phyloP scores from a whole-genome alignment of 2,113 vertebrate species.

The Anguilla rostrata region DNA sequence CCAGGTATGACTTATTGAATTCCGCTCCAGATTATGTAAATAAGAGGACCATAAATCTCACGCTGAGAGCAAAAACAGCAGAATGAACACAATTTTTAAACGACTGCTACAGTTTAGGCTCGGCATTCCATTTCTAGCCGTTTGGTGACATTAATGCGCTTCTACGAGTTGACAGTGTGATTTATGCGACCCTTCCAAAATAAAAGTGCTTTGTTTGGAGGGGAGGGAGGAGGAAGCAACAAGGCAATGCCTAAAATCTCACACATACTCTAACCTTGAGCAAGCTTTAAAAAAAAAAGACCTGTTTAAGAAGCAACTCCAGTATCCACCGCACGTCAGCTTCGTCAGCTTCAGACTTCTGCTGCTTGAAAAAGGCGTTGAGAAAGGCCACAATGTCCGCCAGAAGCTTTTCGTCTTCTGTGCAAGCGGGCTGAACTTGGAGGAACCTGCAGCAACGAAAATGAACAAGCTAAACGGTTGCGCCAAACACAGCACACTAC shows the following conservation, averaged over 20 bases:
- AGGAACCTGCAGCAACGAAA: slow-evolving; percentile 77
- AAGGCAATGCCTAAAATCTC: background rate
- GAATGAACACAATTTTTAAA: slow-evolving; percentile 39
- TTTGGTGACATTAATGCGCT: slow-evolving; percentile 49
- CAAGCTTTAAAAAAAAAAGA: slow-evolving; percentile 42
- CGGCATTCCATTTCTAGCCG: slow-evolving; percentile 27
- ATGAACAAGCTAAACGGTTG: background rate
- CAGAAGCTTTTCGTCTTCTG: slow-evolving; percentile 88
- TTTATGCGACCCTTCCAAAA: slow-evolving; percentile 31
- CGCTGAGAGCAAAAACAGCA: slow-evolving; percentile 31
- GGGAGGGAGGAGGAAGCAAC: background rate
- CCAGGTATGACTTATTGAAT: slow-evolving; percentile 61
- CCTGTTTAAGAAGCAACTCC: slow-evolving; percentile 82
- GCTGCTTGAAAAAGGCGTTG: slow-evolving; percentile 77
- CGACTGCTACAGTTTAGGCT: background rate
- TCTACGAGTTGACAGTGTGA: slow-evolving; percentile 34
- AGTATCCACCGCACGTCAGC: slow-evolving; percentile 84
- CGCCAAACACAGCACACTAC: background rate
- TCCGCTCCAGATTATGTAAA: slow-evolving; percentile 44
- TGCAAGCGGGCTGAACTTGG: slow-evolving; percentile 84
- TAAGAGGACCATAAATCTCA: slow-evolving; percentile 38
- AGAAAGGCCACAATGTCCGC: slow-evolving; percentile 86
- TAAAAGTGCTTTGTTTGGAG: slow-evolving; percentile 30
- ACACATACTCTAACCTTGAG: background rate
- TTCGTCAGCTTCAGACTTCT: slow-evolving; percentile 60